phyloP scores from a whole-genome alignment of 2,888 invertebrate genomes.

The Anodontia alba region DNA sequence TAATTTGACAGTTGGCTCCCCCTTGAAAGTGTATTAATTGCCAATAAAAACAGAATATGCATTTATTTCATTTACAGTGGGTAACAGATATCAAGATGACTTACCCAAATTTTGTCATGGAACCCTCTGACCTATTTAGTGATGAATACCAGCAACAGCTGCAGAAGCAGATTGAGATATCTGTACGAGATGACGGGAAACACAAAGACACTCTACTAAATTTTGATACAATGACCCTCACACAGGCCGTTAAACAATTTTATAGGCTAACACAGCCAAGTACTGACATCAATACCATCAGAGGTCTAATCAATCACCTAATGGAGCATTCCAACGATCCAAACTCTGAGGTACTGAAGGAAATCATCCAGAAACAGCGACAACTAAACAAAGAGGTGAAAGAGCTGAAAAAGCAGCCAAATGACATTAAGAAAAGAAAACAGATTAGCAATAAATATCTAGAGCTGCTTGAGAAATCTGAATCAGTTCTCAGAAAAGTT shows the following conservation, averaged over 20 bases:
- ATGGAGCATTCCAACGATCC: slow-evolving; percentile 33
- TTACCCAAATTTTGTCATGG: slow-evolving; percentile 43
- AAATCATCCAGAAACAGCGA: slow-evolving; percentile 44
- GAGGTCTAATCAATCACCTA: slow-evolving; percentile 48
- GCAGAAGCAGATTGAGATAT: slow-evolving; percentile 50
- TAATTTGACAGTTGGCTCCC: too few species aligned
- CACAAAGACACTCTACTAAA: slow-evolving; percentile 36
- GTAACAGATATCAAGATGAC: slow-evolving; percentile 55
- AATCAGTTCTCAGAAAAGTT: background rate
- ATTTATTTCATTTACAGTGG: slow-evolving; percentile 63
- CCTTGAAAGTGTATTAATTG: too few species aligned
- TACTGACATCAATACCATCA: slow-evolving; percentile 27
- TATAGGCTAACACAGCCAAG: slow-evolving; percentile 15
- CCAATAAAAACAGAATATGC: too few species aligned
- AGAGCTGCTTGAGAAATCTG: background rate
- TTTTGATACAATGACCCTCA: slow-evolving; percentile 27
- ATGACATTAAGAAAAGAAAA: slow-evolving; percentile 1
- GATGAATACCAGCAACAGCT: slow-evolving; percentile 57
- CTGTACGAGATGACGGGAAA: slow-evolving; percentile 40
- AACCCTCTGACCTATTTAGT: slow-evolving; percentile 60
- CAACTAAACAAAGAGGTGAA: background rate
- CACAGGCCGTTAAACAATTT: slow-evolving; percentile 21
- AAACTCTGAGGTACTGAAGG: slow-evolving; percentile 16
- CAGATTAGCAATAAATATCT: background rate
- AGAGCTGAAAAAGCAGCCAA: background rate